Percentiles rank a stretch among this genome's conserved stretches.
phyloP scores from a whole-genome alignment of 2,888 invertebrate species.

The Drosophila nr. perissopoda region DNA sequence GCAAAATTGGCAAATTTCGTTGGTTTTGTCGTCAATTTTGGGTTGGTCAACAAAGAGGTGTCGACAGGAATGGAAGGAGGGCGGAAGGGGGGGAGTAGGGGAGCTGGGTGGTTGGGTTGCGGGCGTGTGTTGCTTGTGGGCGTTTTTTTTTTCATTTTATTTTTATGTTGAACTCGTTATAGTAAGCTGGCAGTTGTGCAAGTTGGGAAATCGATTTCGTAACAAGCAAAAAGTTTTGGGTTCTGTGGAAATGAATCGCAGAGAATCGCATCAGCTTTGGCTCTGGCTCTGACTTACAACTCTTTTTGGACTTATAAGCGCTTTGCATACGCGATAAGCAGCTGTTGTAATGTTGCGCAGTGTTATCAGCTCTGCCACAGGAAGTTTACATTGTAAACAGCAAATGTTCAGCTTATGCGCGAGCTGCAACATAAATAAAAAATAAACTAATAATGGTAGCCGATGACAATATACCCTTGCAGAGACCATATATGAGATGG shows the following conservation, averaged over 20 bases:
- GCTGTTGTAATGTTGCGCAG: constrained; percentile 43
- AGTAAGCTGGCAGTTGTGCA: constrained; percentile 18
- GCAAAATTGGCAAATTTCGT: constrained; percentile 73
- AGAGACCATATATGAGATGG: neutral
- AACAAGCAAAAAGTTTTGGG: constrained; percentile 20
- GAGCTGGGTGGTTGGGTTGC: neutral
- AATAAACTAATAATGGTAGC: neutral
- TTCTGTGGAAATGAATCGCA: neutral
- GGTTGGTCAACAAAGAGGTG: constrained; percentile 5
- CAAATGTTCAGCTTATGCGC: constrained; percentile 11
- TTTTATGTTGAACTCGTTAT: constrained; percentile 30
- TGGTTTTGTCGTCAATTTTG: constrained; percentile 49
- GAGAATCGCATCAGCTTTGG: constrained; percentile 1
- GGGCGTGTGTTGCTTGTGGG: constrained; percentile 31
- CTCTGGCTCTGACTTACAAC: constrained; percentile 12
- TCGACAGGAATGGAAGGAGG: too few relatives aligned
- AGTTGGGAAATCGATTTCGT: constrained; percentile 65
- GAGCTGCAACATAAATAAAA: neutral
- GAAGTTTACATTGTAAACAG: constrained; percentile 56
- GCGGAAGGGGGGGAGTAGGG: neutral
- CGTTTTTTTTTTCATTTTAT: constrained; percentile 5
- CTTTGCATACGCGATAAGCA: constrained; percentile 42
- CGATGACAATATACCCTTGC: neutral
- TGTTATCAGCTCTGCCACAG: constrained; percentile 46
- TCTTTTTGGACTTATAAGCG: constrained; percentile 4